Conservation (phyloP, 1,140 invertebrate species). For the Trichomalopsis sarcophagae region DNA sequence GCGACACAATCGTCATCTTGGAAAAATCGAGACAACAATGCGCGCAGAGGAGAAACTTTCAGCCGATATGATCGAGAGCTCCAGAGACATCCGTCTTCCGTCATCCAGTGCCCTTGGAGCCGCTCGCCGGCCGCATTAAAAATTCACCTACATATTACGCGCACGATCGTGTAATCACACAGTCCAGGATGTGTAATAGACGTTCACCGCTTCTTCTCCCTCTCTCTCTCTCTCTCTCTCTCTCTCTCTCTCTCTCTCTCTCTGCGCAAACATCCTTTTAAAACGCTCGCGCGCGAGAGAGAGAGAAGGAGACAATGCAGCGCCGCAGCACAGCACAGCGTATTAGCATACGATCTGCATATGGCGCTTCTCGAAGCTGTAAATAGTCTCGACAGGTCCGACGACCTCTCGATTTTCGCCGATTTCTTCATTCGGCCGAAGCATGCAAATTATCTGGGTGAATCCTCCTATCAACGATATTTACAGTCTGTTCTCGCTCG, state of each 20-base stretch:
- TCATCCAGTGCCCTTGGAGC: neutral
- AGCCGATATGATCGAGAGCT: neutral
- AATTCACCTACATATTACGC: slow-evolving; percentile 16
- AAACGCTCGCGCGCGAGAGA: neutral
- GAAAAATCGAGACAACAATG: slow-evolving; percentile 2
- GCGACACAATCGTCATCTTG: neutral
- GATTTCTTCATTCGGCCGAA: neutral
- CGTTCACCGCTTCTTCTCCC: neutral
- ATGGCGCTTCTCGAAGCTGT: neutral
- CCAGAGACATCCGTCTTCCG: neutral
- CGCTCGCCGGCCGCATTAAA: neutral
- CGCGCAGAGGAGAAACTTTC: neutral
- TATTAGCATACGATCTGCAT: slow-evolving; percentile 19
- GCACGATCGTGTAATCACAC: neutral
- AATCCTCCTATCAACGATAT: neutral
- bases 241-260: neutral
- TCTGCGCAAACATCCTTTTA: neutral
- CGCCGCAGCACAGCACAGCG: neutral
- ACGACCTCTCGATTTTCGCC: neutral
- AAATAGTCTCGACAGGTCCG: neutral
- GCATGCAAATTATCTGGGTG: slow-evolving; percentile 1
- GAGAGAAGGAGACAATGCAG: slow-evolving; percentile 3
- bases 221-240: neutral
- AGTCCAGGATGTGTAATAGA: neutral
- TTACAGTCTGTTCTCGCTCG: neutral